phyloP scores from a whole-genome alignment of 2,888 invertebrate genomes.

The Subacronicta megacephala region DNA sequence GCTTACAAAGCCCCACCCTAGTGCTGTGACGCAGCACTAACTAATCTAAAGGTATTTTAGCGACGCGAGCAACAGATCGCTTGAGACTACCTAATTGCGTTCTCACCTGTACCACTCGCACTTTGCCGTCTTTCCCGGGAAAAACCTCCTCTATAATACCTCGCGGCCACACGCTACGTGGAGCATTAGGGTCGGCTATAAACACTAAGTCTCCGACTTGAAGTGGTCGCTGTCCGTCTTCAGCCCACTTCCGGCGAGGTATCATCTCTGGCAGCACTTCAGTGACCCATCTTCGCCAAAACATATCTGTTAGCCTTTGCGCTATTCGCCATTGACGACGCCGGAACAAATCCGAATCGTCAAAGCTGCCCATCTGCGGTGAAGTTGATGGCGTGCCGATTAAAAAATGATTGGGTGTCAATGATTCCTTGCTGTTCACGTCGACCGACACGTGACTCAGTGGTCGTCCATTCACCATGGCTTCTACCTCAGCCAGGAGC shows the following conservation, averaged over 20 bases:
- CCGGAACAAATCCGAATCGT: conserved; percentile 17
- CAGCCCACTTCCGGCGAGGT: conserved; percentile 17
- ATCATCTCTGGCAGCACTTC: conserved; percentile 36
- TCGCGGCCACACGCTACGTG: conserved; percentile 1
- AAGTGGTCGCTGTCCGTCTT: conserved; percentile 5
- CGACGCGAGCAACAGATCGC: conserved; percentile 7
- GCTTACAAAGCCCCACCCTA: too few relatives aligned
- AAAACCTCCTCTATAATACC: neutral
- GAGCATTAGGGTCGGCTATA: conserved; percentile 6
- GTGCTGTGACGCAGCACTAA: too few relatives aligned
- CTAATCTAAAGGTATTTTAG: neutral
- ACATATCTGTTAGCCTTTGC: conserved; percentile 34
- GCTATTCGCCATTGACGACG: conserved; percentile 35
- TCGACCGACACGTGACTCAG: conserved; percentile 32
- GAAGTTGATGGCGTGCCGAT: conserved; percentile 33
- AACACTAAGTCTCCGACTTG: conserved; percentile 22
- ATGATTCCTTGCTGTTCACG: conserved; percentile 8
- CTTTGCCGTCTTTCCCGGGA: neutral
- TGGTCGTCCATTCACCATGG: conserved; percentile 35
- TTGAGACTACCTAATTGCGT: neutral
- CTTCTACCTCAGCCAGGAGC: conserved; percentile 32
- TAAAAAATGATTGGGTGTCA: conserved; percentile 59
- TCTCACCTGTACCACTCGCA: conserved; percentile 2
- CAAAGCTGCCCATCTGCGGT: conserved; percentile 10
- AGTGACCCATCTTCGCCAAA: conserved; percentile 31